Conservation (phyloP, 2,888 invertebrate species). For the Myopa tessellatipennis region DNA sequence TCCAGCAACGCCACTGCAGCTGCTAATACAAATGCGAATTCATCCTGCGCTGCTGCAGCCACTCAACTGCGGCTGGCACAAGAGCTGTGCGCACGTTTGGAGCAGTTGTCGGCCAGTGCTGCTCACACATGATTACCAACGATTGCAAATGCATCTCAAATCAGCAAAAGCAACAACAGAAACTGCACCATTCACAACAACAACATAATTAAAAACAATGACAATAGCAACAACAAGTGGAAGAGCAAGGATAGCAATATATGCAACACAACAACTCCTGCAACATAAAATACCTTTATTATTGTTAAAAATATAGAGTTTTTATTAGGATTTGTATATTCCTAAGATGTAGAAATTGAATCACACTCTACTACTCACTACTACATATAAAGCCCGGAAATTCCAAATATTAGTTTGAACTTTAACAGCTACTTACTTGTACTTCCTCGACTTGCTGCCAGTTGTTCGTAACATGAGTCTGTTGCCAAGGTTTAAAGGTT, state of each 20-base stretch:
- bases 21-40: slow-evolving; percentile 52
- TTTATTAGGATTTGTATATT: background rate
- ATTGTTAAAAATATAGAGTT: background rate
- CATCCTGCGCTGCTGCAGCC: slow-evolving; percentile 61
- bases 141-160: background rate
- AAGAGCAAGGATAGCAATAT: background rate
- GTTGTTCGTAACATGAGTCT: too few species aligned
- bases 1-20: slow-evolving; percentile 50
- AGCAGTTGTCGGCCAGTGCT: slow-evolving; percentile 69
- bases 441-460: too few species aligned
- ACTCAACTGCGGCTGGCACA: slow-evolving; percentile 68
- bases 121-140: slow-evolving; percentile 56
- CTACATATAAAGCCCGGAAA: too few species aligned
- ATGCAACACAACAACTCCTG: too few species aligned
- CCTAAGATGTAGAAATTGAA: background rate
- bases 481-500: background rate
- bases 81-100: slow-evolving; percentile 71
- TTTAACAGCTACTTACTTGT: too few species aligned
- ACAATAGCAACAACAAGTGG: slow-evolving; percentile 22
- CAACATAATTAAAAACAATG: slow-evolving; percentile 29
- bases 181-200: slow-evolving; percentile 32
- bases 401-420: too few species aligned
- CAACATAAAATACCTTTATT: too few species aligned
- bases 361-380: too few species aligned
- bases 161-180: slow-evolving; percentile 36